These are phyloP conservation scores for Coregonus sp. DNA, from an alignment of 2,797 vertebrate species.

Conservation along the genomic window DNA sequence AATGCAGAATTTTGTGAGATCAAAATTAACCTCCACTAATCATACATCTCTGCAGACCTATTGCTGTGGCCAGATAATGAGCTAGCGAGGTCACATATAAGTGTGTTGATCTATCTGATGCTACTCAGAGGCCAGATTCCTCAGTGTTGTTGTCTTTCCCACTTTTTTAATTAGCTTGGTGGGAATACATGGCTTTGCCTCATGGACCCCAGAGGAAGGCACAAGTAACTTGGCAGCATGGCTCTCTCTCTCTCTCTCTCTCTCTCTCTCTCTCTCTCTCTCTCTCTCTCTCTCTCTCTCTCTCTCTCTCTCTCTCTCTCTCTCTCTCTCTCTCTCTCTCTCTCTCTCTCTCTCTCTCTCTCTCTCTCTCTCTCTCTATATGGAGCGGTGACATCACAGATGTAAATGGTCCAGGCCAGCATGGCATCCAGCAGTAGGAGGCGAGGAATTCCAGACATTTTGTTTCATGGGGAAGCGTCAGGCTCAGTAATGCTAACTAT, in stretches of 20 bases:
- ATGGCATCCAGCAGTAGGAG: conserved; percentile 73
- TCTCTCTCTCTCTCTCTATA: conserved; percentile 37
- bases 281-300: conserved; percentile 44
- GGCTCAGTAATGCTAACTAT: conserved; percentile 80
- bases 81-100: conserved; percentile 1
- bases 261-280: conserved; percentile 31
- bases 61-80: neutral
- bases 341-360: conserved; percentile 1
- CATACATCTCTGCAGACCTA: conserved; percentile 11
- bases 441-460: conserved; percentile 80
- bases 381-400: conserved; percentile 67
- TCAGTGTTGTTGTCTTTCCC: neutral
- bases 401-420: conserved; percentile 62
- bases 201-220: conserved; percentile 1
- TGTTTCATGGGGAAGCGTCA: conserved; percentile 60
- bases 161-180: neutral
- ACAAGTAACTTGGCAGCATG: conserved; percentile 39
- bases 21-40: neutral
- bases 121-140: neutral
- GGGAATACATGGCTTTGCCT: no score
- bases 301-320: conserved; percentile 49
- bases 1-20: neutral
- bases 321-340: conserved; percentile 30
- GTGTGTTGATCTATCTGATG: conserved; percentile 4
- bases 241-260: conserved; percentile 33